Evolutionary conservation across 2,797 vertebrate species (phyloP).

Genomic region (Betta splendens): DNA sequence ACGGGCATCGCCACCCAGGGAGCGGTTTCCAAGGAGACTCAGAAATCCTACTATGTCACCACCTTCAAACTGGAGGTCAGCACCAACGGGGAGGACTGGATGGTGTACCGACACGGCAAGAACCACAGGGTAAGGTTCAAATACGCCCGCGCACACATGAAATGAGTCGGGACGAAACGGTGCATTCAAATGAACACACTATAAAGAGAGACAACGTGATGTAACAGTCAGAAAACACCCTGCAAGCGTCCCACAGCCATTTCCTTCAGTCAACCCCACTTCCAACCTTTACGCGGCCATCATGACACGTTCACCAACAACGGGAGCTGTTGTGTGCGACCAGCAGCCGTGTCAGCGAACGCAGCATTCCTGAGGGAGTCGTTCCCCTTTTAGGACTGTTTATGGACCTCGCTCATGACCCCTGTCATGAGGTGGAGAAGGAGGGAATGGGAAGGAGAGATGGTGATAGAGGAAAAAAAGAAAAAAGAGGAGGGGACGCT

Average conservation of each 20-base stretch:
- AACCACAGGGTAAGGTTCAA: constrained; percentile 92
- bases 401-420: constrained; percentile 49
- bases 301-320: constrained; percentile 4
- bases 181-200: not conserved
- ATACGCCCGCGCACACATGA: not conserved
- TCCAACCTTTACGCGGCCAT: not conserved
- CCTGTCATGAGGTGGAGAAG: constrained; percentile 52
- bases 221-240: not conserved
- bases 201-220: no score
- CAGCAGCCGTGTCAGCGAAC: constrained; percentile 9
- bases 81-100: constrained; percentile 99
- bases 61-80: constrained; percentile 98
- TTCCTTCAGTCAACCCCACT: not conserved
- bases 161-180: not conserved
- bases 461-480: constrained; percentile 35
- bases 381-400: constrained; percentile 25
- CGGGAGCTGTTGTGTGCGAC: constrained; percentile 13
- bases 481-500: constrained; percentile 53
- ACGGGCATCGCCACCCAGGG: constrained; percentile 96
- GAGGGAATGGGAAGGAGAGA: constrained; percentile 27
- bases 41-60: constrained; percentile 92
- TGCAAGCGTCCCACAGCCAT: not conserved
- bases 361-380: constrained; percentile 39
- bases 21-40: constrained; percentile 93
- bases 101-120: constrained; percentile 96